These are phyloP conservation scores for Zalophus californianus DNA, from an alignment of 2,797 vertebrate genomes.

Conservation along the genomic window DNA sequence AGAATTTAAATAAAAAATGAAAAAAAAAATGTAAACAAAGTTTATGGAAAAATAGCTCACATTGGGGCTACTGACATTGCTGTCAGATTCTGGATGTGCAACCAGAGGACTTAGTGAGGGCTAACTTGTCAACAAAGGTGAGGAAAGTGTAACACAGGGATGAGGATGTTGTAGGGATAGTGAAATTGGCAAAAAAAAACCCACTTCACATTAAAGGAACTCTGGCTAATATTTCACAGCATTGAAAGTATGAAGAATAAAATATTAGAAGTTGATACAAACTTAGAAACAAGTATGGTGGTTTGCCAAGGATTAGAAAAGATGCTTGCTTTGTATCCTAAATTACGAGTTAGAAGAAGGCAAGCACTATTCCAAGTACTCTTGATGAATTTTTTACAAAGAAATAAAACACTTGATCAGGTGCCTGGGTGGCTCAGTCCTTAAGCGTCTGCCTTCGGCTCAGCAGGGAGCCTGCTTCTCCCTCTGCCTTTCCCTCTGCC, in stretches of 20 bases:
- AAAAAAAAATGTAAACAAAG: not conserved
- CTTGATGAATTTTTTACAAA: not conserved
- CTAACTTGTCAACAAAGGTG: not conserved
- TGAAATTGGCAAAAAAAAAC: not conserved
- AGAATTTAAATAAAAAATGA: too few species aligned
- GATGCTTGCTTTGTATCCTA: not conserved
- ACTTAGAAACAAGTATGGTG: not conserved
- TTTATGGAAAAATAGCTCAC: not conserved
- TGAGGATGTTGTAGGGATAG: not conserved
- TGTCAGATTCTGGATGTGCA: not conserved
- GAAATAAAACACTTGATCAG: not conserved
- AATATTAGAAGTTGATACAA: not conserved
- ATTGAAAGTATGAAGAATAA: slow-evolving; percentile 5
- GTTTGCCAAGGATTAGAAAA: not conserved
- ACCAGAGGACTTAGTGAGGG: not conserved
- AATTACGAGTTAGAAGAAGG: not conserved
- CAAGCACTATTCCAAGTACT: not conserved
- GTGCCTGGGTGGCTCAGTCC: not conserved
- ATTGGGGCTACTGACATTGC: not conserved
- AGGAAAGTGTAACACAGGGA: not conserved
- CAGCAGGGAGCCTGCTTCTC: not conserved
- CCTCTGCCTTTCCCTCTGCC: not conserved
- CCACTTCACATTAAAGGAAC: not conserved
- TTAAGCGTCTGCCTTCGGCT: not conserved
- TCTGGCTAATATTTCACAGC: not conserved